Evolutionary conservation across 1,140 invertebrate genomes (phyloP).

Genomic region (Batillaria attramentaria): DNA sequence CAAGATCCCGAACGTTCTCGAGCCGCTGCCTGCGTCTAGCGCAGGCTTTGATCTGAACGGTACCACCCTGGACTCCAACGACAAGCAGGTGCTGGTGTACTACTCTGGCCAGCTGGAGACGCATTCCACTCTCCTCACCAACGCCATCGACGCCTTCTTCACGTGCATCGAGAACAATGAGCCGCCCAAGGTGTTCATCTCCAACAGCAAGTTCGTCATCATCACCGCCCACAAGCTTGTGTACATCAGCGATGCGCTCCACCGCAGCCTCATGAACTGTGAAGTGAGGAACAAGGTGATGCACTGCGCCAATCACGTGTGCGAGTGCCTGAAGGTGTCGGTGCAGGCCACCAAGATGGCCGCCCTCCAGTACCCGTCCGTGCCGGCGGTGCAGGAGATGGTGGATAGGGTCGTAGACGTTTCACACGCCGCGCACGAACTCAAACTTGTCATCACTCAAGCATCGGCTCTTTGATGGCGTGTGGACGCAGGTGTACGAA

Average conservation of each 20-base stretch:
- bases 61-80: constrained; percentile 75
- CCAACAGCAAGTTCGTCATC: constrained; percentile 94
- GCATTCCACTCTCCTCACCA: constrained; percentile 86
- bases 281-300: constrained; percentile 81
- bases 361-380: constrained; percentile 91
- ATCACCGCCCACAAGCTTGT: constrained; percentile 93
- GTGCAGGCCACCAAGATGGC: constrained; percentile 91
- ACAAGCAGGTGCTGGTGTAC: constrained; percentile 87
- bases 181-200: constrained; percentile 92
- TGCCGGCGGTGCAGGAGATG: constrained; percentile 92
- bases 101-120: constrained; percentile 88
- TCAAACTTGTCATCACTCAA: constrained; percentile 78
- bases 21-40: neutral
- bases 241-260: constrained; percentile 93
- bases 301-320: constrained; percentile 86
- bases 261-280: constrained; percentile 81
- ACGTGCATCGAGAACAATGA: constrained; percentile 92
- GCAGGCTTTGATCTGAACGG: constrained; percentile 9
- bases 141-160: constrained; percentile 93
- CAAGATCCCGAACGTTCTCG: constrained; percentile 5
- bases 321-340: constrained; percentile 86
- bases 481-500: neutral
- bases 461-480: constrained; percentile 43
- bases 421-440: constrained; percentile 82
- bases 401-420: constrained; percentile 90